Conservation (phyloP, 2,888 invertebrate species). For the Tyria jacobaeae region DNA sequence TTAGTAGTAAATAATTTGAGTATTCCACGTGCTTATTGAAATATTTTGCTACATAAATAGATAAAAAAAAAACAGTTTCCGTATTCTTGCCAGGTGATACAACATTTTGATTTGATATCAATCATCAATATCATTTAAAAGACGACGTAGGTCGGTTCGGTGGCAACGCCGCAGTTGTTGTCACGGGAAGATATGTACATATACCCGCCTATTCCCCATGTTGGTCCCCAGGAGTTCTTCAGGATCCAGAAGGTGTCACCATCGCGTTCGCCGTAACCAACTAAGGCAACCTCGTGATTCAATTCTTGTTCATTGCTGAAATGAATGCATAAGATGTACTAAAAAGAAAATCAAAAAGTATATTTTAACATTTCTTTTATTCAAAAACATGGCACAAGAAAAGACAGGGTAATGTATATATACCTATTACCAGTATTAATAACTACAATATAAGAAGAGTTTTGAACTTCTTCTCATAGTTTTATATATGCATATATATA, state of each 20-base stretch:
- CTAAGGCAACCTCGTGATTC: constrained; percentile 95
- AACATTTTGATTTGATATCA: background rate
- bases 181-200: constrained; percentile 94
- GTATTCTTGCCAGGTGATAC: constrained; percentile 23
- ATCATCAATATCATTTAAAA: constrained; percentile 76
- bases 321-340: constrained; percentile 31
- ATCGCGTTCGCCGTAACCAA: constrained; percentile 94
- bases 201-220: constrained; percentile 98
- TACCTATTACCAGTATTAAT: too few relatives aligned
- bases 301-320: constrained; percentile 88
- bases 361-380: background rate
- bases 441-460: background rate
- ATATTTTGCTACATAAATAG: constrained; percentile 29
- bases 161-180: constrained; percentile 96
- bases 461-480: background rate
- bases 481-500: too few relatives aligned
- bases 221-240: constrained; percentile 97
- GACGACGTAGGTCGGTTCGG: constrained; percentile 92
- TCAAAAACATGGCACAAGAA: too few relatives aligned
- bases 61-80: constrained; percentile 17
- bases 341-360: background rate
- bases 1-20: constrained; percentile 34
- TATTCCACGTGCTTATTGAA: constrained; percentile 52
- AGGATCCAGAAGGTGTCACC: constrained; percentile 96
- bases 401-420: too few relatives aligned